Conservation (phyloP, 2,113 vertebrate genomes). For the Rhinopomastus cyanomelas region DNA sequence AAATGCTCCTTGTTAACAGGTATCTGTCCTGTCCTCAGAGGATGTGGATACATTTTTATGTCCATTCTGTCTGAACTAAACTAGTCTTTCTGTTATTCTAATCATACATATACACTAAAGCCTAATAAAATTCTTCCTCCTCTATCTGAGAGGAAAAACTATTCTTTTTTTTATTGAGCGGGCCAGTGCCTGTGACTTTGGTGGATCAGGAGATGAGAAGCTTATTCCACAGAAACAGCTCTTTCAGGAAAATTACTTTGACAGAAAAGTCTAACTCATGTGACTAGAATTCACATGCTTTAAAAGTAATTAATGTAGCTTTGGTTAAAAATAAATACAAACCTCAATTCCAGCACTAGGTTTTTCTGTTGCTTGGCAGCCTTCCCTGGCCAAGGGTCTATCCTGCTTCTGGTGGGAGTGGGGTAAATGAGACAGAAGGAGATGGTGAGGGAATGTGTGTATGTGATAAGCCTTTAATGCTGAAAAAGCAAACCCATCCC, state of each 20-base stretch:
- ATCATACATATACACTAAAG: not conserved
- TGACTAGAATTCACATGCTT: not conserved
- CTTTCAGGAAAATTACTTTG: slow-evolving; percentile 44
- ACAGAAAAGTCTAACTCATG: slow-evolving; percentile 10
- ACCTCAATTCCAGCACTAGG: not conserved
- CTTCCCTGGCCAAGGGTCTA: fast-evolving
- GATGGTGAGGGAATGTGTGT: not conserved
- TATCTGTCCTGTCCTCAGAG: not conserved
- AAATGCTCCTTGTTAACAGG: not conserved
- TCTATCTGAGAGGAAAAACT: not conserved
- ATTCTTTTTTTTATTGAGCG: not conserved
- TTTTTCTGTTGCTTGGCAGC: not conserved
- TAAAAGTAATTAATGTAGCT: slow-evolving; percentile 5
- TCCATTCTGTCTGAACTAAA: not conserved
- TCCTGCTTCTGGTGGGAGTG: not conserved
- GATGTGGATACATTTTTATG: not conserved
- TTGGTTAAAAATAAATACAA: not conserved
- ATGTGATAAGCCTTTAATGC: not conserved
- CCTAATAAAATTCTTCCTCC: slow-evolving; percentile 13
- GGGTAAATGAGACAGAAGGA: not conserved
- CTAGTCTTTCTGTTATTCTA: slow-evolving; percentile 37
- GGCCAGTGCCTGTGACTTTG: fast-evolving
- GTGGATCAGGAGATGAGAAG: slow-evolving; percentile 12
- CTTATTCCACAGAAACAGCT: slow-evolving; percentile 13
- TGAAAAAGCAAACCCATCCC: not conserved